Conservation (phyloP, 1,140 invertebrate genomes). For the Drosophila setifemur region DNA sequence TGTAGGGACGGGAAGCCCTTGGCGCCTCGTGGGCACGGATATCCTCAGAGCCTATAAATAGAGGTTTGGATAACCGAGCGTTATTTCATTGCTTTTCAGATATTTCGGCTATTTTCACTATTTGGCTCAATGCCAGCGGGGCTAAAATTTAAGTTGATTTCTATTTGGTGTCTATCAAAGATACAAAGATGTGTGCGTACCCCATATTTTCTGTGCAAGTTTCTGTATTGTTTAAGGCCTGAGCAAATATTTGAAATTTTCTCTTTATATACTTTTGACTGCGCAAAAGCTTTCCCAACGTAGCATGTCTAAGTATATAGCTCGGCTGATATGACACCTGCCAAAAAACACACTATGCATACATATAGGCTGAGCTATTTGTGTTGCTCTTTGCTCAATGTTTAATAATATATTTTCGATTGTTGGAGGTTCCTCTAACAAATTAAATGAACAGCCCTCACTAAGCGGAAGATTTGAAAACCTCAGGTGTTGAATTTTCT, state of each 20-base stretch:
- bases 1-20: constrained; percentile 75
- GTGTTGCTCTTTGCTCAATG: constrained; percentile 27
- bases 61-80: constrained; percentile 13
- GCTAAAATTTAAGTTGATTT: constrained; percentile 54
- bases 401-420: constrained; percentile 15
- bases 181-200: constrained; percentile 21
- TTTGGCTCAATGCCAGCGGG: constrained; percentile 64
- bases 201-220: constrained; percentile 47
- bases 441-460: not conserved
- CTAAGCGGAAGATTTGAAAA: not conserved
- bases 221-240: constrained; percentile 63
- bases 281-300: constrained; percentile 44
- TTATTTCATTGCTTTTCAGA: constrained; percentile 60
- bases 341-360: constrained; percentile 59
- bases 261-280: constrained; percentile 41
- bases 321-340: constrained; percentile 67
- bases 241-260: constrained; percentile 69
- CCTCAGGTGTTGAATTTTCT: not conserved
- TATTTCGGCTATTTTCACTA: constrained; percentile 60
- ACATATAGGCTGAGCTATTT: constrained; percentile 47
- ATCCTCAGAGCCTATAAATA: constrained; percentile 90
- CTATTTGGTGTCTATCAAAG: constrained; percentile 53
- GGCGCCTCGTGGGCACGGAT: constrained; percentile 90
- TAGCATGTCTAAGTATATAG: constrained; percentile 23
- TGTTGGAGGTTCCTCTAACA: not conserved